Base-by-base conservation (phyloP, 2,113 vertebrate species). In the Saimiri boliviensis region DNA sequence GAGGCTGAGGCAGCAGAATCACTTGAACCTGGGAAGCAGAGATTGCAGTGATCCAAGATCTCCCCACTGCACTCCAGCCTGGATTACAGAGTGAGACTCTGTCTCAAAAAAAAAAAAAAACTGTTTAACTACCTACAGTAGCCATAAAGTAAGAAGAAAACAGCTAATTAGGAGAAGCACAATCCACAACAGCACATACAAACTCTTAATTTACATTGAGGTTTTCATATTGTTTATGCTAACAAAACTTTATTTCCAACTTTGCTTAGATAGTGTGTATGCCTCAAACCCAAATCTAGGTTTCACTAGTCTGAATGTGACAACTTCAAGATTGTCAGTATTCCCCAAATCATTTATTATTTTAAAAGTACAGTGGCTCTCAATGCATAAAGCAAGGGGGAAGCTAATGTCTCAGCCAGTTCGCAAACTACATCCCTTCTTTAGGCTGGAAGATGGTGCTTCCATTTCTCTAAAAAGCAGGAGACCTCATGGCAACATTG, bases 271-370 rank as follows among this genome's bases (percentile, higher is more conserved):
- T 54, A 85, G 45, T 58, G 3, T 56, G 21, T 56, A 6, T 21
- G 13, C 86, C 32, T 87, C 30, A 86, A 11, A 37, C 25, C 42
- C 37, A 40, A 47, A 60, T 83, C n/a, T 87, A 82, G n/a, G 21
- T 89, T 91, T 96, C 16, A 3, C 81, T 83, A 89, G 60, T 52
- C 86, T 87, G 87, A 83, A 88, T 73, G 35, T 70, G 56, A 56
- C 76, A 85, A 40, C 17, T 27, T 91, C 40, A 86, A 30, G 12
- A 54, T 71, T 66, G 23, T 93, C 56, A 52, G 56, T 84, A 81
- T 88, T 74, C 66, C 66, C 73, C 56, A 81, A 92, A 63, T 71
- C 14, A n/a, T 84, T 84, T 71, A 19, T 76, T 95, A 79, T 91
- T 90, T 40, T 40, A 91, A 86, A 93, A 12, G 2, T 73, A 47